Evolutionary conservation across 2,888 invertebrate species (phyloP).

Genomic region (Protodeltote pygarga): DNA sequence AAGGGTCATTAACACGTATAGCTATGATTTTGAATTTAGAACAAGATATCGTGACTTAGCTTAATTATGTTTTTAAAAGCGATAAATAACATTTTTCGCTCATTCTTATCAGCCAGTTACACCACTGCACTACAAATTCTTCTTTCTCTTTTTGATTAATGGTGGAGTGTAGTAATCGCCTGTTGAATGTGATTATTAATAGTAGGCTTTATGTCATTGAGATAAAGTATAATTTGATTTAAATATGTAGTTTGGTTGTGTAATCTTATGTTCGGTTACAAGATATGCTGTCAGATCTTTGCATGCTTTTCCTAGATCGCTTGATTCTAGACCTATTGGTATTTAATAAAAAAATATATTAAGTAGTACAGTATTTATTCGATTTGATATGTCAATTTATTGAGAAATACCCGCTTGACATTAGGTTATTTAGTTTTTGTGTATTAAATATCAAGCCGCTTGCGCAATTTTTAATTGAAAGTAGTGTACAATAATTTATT

Average conservation of each 20-base stretch:
- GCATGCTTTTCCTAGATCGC: constrained; percentile 5
- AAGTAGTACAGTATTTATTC: not conserved
- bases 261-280: constrained; percentile 9
- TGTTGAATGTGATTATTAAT: constrained; percentile 5
- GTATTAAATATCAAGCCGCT: too few relatives aligned
- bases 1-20: constrained; percentile 16
- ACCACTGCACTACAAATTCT: not conserved
- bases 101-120: constrained; percentile 1
- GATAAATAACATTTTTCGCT: constrained; percentile 7
- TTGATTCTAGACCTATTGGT: not conserved
- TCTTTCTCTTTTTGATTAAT: constrained; percentile 3
- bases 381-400: constrained; percentile 13
- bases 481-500: too few relatives aligned
- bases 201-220: not conserved
- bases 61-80: constrained; percentile 5
- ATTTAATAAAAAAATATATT: constrained; percentile 15
- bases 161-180: constrained; percentile 8
- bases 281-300: constrained; percentile 13
- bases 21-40: constrained; percentile 22
- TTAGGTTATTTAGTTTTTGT: too few relatives aligned
- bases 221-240: constrained; percentile 3
- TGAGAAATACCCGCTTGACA: too few relatives aligned
- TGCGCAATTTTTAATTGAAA: too few relatives aligned
- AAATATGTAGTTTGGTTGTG: constrained; percentile 6
- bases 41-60: constrained; percentile 23